A percentile compares a stretch with the other conserved stretches of the same genome.
Conservation (phyloP, 2,888 invertebrate genomes). For the Luperina nickerlii region DNA sequence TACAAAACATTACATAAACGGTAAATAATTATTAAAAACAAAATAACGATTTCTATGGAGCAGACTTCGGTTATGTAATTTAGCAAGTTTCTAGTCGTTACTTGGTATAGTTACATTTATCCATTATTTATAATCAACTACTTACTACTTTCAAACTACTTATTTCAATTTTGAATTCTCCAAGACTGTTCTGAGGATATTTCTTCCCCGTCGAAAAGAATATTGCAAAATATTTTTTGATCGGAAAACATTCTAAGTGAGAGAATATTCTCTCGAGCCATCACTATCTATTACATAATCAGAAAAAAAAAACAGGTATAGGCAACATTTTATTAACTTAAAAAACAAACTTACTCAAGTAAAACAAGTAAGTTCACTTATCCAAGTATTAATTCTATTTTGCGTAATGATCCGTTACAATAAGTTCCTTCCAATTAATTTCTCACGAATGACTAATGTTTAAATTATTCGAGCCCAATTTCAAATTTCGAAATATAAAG, state of each 20-base stretch:
- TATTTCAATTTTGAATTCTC: not conserved
- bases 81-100: not conserved
- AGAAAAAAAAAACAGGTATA: not conserved
- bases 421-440: conserved; percentile 10
- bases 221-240: not conserved
- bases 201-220: not conserved
- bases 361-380: not conserved
- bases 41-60: too few species aligned
- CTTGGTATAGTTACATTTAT: not conserved
- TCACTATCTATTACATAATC: not conserved
- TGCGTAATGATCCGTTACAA: conserved; percentile 23
- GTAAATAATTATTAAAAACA: not conserved
- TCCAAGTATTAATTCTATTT: conserved; percentile 1
- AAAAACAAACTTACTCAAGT: not conserved
- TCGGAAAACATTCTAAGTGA: not conserved
- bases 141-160: not conserved
- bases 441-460: conserved; percentile 59
- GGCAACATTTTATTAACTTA: not conserved
- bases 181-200: not conserved
- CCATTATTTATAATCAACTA: not conserved
- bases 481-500: conserved; percentile 59
- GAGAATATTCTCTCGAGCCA: not conserved
- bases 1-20: not conserved
- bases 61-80: not conserved
- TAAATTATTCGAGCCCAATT: conserved; percentile 42